These are phyloP conservation scores for Campoletis sonorensis DNA, from an alignment of 1,140 invertebrate genomes.

Conservation along the genomic window DNA sequence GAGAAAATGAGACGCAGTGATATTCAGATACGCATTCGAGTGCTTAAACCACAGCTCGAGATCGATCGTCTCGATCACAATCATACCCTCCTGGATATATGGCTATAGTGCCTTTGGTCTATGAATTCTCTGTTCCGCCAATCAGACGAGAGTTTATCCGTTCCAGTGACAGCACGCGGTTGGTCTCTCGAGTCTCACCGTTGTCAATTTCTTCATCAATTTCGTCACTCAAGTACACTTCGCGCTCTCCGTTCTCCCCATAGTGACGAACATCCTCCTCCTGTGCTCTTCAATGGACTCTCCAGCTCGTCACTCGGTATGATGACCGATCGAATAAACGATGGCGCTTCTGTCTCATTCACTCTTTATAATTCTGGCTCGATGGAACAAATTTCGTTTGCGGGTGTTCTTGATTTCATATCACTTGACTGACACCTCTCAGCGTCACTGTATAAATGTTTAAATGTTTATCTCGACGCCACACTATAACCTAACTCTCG, in stretches of 20 bases:
- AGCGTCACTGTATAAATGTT: not conserved
- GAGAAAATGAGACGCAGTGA: not conserved
- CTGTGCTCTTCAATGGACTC: not conserved
- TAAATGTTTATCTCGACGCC: not conserved
- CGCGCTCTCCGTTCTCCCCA: constrained; percentile 41
- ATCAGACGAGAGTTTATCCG: constrained; percentile 4
- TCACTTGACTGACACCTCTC: not conserved
- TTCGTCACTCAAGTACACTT: constrained; percentile 50
- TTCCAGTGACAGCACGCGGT: constrained; percentile 14
- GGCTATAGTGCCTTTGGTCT: not conserved
- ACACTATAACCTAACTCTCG: too few species aligned
- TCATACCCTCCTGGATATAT: not conserved
- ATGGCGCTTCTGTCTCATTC: not conserved
- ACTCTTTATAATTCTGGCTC: not conserved
- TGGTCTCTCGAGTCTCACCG: constrained; percentile 4
- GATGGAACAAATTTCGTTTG: not conserved
- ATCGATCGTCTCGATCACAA: constrained; percentile 26
- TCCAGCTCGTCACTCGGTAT: constrained; percentile 28
- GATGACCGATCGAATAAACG: constrained; percentile 1
- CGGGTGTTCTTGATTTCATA: not conserved
- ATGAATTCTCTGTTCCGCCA: constrained; percentile 11
- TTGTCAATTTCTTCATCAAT: constrained; percentile 52
- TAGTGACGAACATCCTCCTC: constrained; percentile 40
- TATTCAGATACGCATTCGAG: not conserved
- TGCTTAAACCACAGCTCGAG: not conserved